These are phyloP conservation scores for Agrotis segetum DNA, from an alignment of 2,888 invertebrate species.

Conservation along the genomic window DNA sequence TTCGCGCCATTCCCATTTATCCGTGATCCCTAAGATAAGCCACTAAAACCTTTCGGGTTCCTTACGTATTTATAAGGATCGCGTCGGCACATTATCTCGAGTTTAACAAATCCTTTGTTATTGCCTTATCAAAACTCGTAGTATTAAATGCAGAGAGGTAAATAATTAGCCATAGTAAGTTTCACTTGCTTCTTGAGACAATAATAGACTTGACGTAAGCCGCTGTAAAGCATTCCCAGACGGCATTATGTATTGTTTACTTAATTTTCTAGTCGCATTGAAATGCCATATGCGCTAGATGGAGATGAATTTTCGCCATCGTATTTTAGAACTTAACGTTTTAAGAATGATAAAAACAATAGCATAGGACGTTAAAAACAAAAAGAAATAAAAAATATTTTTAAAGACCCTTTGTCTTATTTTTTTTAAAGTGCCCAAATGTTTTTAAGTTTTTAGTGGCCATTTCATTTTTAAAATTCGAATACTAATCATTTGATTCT, in stretches of 20 bases:
- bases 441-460: background rate
- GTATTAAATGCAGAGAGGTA: slow-evolving; percentile 10
- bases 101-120: slow-evolving; percentile 50
- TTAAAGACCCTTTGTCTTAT: no score
- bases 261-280: slow-evolving; percentile 9
- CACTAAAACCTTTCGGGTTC: slow-evolving; percentile 18
- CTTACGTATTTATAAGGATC: slow-evolving; percentile 34
- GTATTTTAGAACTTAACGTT: background rate
- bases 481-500: background rate
- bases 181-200: slow-evolving; percentile 53
- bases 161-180: slow-evolving; percentile 26
- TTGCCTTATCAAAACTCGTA: slow-evolving; percentile 47
- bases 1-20: slow-evolving; percentile 11
- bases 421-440: no score
- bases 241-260: slow-evolving; percentile 52
- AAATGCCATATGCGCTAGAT: background rate
- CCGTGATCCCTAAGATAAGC: slow-evolving; percentile 10
- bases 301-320: background rate
- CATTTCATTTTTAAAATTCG: background rate
- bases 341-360: no score
- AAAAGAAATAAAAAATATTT: no score
- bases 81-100: slow-evolving; percentile 23
- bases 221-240: slow-evolving; percentile 45
- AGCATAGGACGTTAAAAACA: no score
- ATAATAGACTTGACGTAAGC: slow-evolving; percentile 55